Conservation (phyloP, 2,888 invertebrate species). For the Orthonychiurus folsomi region DNA sequence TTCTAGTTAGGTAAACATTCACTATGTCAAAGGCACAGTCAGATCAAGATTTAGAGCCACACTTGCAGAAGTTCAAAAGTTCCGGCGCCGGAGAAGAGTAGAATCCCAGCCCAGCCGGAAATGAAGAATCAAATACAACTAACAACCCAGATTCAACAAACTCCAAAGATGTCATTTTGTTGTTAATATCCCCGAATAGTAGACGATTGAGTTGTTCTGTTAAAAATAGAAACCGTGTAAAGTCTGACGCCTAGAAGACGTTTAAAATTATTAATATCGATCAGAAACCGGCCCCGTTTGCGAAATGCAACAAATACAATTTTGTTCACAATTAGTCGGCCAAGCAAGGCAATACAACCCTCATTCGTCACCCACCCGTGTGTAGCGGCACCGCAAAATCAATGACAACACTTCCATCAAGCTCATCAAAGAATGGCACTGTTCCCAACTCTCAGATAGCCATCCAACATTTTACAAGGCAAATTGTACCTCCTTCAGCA, state of each 20-base stretch:
- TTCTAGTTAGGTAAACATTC: no score
- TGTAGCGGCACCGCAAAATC: not conserved
- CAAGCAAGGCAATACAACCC: not conserved
- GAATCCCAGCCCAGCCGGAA: no score
- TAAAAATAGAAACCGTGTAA: not conserved
- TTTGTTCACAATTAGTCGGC: not conserved
- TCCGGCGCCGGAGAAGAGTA: no score
- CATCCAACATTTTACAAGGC: not conserved
- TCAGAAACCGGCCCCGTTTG: not conserved
- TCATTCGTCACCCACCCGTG: not conserved
- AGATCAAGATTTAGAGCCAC: no score
- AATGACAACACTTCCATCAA: not conserved
- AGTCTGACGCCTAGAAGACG: conserved; percentile 1
- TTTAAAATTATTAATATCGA: not conserved
- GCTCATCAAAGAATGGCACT: not conserved
- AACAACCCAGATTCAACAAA: no score
- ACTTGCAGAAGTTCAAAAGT: no score
- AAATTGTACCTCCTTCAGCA: not conserved
- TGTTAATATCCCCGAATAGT: no score
- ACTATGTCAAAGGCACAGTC: no score
- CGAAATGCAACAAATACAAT: not conserved
- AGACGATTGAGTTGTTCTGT: not conserved
- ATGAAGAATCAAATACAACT: no score
- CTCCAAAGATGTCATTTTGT: no score
- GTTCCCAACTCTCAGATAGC: no score